Evolutionary conservation across 2,113 vertebrate species (phyloP).

Genomic region (Megaceryle torquata): DNA sequence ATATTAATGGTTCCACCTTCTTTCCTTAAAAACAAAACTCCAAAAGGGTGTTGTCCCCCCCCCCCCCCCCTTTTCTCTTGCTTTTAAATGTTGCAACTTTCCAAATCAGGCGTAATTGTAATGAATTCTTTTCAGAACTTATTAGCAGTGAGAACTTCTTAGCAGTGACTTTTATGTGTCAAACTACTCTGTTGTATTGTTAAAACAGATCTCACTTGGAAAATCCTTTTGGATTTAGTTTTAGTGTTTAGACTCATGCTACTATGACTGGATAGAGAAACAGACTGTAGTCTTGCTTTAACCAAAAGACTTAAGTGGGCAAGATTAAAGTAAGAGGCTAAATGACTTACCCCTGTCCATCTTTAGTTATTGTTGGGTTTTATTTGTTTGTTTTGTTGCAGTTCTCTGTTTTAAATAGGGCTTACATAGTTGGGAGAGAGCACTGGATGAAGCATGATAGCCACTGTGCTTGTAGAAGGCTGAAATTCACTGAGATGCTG

Average conservation of each 20-base stretch:
- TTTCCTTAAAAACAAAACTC: no score
- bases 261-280: neutral
- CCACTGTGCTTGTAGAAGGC: neutral
- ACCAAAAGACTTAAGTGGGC: neutral
- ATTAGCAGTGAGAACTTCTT: neutral
- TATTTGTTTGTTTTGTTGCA: neutral
- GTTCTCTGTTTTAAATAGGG: neutral
- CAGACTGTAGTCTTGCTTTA: neutral
- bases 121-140: neutral
- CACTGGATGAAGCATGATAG: neutral
- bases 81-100: neutral
- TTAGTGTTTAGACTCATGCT: neutral
- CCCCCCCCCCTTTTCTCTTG: no score
- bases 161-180: neutral
- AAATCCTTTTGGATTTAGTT: neutral
- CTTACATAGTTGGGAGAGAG: neutral
- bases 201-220: neutral
- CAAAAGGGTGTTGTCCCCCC: no score
- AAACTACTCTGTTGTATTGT: neutral
- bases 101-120: neutral
- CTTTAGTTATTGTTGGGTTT: neutral
- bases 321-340: neutral
- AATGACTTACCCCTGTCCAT: neutral
- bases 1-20: no score
- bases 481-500: neutral